Evolutionary conservation across 2,797 vertebrate species (phyloP).

Genomic region (Hephaestus fuliginosus): DNA sequence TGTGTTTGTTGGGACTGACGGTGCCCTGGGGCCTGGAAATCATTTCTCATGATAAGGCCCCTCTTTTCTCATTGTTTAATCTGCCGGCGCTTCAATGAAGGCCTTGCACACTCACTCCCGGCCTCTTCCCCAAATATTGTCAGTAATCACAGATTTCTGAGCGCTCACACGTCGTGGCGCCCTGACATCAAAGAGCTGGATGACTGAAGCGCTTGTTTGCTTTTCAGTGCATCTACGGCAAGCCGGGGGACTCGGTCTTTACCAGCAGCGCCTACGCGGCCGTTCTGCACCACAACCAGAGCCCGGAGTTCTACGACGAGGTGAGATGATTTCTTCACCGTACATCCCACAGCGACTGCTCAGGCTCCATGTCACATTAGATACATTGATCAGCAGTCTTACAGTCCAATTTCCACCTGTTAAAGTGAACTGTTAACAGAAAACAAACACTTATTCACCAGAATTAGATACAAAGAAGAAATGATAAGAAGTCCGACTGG

Average conservation of each 20-base stretch:
- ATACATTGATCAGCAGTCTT: not conserved
- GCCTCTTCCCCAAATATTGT: conserved; percentile 22
- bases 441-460: not conserved
- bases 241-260: conserved; percentile 91
- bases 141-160: conserved; percentile 38
- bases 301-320: conserved; percentile 98
- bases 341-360: not conserved
- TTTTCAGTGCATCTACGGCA: conserved; percentile 96
- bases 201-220: conserved; percentile 29
- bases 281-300: conserved; percentile 96
- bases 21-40: not conserved
- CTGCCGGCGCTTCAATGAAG: not conserved
- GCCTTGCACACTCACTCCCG: not conserved
- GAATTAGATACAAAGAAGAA: not conserved
- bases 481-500: not conserved
- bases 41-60: not conserved
- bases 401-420: not conserved
- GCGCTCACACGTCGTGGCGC: conserved; percentile 13
- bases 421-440: not conserved
- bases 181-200: conserved; percentile 7
- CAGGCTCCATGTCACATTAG: not conserved
- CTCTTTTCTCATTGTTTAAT: conserved; percentile 22
- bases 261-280: conserved; percentile 87
- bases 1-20: conserved; percentile 7
- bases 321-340: conserved; percentile 77